phyloP scores from a whole-genome alignment of 2,113 vertebrate genomes.

The Ciconia boyciana region DNA sequence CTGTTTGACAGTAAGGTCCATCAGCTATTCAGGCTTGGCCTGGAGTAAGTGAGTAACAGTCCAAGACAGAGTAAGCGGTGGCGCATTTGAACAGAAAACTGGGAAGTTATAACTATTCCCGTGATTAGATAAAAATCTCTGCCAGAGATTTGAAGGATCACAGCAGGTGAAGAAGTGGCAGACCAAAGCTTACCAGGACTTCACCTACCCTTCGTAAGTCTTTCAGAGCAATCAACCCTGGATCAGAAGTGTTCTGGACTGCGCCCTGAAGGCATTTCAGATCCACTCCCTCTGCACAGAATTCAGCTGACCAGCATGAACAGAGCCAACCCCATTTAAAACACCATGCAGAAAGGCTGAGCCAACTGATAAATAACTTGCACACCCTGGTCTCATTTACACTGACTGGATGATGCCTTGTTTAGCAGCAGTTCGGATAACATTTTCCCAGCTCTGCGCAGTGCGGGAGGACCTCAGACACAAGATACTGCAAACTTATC shows the following conservation, averaged over 20 bases:
- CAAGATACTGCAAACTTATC: not conserved
- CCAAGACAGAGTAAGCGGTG: not conserved
- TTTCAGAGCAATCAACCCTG: not conserved
- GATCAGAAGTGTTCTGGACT: not conserved
- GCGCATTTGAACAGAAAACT: not conserved
- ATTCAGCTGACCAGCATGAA: not conserved
- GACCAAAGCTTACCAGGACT: conserved; percentile 5
- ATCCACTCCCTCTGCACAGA: not conserved
- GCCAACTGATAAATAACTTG: not conserved
- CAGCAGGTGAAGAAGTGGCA: not conserved
- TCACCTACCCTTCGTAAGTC: not conserved
- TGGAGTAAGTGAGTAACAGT: not conserved
- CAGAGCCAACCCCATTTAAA: not conserved
- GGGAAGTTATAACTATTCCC: not conserved
- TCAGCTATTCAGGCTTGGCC: not conserved
- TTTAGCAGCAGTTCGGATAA: not conserved
- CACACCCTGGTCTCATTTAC: not conserved
- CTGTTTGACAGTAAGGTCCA: not conserved
- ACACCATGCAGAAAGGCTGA: not conserved
- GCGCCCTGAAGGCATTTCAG: not conserved
- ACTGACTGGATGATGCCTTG: not conserved
- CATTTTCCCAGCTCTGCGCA: not conserved
- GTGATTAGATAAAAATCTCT: not conserved
- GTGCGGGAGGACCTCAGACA: not conserved
- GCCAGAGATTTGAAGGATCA: not conserved